Percentiles rank a stretch among this genome's conserved stretches.
Conservation (phyloP, 2,888 invertebrate species). For the Drosophila paracracens region DNA sequence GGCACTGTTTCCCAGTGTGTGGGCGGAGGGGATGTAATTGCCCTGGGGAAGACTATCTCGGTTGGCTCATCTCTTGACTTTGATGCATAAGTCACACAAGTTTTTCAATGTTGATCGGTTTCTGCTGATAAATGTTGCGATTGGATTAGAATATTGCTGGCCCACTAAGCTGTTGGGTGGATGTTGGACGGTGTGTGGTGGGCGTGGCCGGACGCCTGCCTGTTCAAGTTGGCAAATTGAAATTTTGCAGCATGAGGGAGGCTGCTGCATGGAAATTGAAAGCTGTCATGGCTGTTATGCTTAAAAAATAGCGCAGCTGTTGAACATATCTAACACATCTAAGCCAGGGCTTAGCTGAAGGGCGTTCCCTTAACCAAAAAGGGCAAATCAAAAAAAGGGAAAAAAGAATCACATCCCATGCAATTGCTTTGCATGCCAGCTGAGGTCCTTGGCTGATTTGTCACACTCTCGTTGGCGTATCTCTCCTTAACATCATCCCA, state of each 20-base stretch:
- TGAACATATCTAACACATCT: slow-evolving; percentile 80
- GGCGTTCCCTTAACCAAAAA: slow-evolving; percentile 41
- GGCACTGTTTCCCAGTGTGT: slow-evolving; percentile 21
- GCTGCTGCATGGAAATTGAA: slow-evolving; percentile 65
- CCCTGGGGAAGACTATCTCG: slow-evolving; percentile 42
- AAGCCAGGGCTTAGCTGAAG: slow-evolving; percentile 71
- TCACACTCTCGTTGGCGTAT: slow-evolving; percentile 57
- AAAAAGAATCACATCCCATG: slow-evolving; percentile 38
- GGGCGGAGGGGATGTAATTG: slow-evolving; percentile 52
- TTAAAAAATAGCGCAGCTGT: slow-evolving; percentile 73
- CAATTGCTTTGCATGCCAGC: slow-evolving; percentile 66
- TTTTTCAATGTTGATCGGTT: slow-evolving; percentile 74
- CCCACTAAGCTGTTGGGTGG: slow-evolving; percentile 69
- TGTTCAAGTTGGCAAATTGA: slow-evolving; percentile 64
- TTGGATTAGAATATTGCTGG: slow-evolving; percentile 74
- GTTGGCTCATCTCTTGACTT: slow-evolving; percentile 72
- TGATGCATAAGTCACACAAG: slow-evolving; percentile 77
- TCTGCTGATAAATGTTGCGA: slow-evolving; percentile 75
- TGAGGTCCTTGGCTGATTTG: slow-evolving; percentile 70
- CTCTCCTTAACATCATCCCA: slow-evolving; percentile 24
- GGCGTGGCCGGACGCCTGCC: slow-evolving; percentile 63
- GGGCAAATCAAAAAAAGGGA: slow-evolving; percentile 5
- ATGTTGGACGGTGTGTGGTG: slow-evolving; percentile 6
- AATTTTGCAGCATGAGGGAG: slow-evolving; percentile 46
- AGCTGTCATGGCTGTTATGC: slow-evolving; percentile 69